These are phyloP conservation scores for Glareola pratincola DNA, from an alignment of 2,113 vertebrate species.

Conservation along the genomic window DNA sequence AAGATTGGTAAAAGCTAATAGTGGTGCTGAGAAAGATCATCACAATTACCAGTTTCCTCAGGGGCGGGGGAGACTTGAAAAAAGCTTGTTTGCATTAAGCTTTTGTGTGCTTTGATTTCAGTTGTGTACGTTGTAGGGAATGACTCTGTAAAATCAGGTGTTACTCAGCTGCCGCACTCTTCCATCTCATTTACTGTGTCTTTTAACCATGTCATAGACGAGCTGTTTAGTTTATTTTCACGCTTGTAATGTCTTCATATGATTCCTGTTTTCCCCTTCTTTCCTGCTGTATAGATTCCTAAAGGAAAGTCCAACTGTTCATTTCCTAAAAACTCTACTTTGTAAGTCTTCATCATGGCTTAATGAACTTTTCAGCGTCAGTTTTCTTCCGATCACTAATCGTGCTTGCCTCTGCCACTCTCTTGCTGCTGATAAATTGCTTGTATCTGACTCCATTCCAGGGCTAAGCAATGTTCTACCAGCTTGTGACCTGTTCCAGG, in stretches of 20 bases:
- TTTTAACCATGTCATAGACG: neutral
- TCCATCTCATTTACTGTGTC: neutral
- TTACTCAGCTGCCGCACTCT: neutral
- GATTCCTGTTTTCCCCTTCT: slow-evolving; percentile 80
- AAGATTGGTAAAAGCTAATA: accelerated
- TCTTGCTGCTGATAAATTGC: slow-evolving; percentile 55
- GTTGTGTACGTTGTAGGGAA: neutral
- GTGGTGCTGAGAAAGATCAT: neutral
- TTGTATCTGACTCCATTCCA: slow-evolving; percentile 44
- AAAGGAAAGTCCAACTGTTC: slow-evolving; percentile 89
- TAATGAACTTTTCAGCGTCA: slow-evolving; percentile 54
- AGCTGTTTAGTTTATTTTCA: slow-evolving; percentile 49
- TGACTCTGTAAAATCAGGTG: neutral
- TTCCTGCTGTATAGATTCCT: slow-evolving; percentile 91
- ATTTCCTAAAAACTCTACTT: slow-evolving; percentile 90
- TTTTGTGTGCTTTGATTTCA: neutral
- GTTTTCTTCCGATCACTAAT: slow-evolving; percentile 71
- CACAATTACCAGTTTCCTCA: neutral
- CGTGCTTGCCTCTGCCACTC: slow-evolving; percentile 59
- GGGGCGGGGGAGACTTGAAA: neutral
- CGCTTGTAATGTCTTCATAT: slow-evolving; percentile 67
- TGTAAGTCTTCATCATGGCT: slow-evolving; percentile 86
- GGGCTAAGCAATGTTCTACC: slow-evolving; percentile 1
- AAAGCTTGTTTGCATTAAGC: neutral
- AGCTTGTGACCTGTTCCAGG: neutral